phyloP scores from a whole-genome alignment of 1,140 invertebrate species.

The Homalodisca vitripennis region DNA sequence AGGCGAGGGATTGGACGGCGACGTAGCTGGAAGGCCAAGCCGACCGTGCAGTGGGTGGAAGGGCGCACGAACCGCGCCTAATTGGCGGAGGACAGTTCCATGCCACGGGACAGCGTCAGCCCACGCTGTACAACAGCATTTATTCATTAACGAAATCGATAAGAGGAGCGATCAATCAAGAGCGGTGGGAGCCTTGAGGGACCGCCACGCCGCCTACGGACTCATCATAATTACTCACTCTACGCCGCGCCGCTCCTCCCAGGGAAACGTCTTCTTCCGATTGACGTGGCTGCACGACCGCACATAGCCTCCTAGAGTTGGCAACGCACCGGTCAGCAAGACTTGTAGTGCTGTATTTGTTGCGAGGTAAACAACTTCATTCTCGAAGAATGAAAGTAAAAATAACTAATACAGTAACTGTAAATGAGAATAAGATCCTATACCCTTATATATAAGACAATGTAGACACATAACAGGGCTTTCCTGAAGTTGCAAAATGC shows the following conservation, averaged over 20 bases:
- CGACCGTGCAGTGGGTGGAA: background rate
- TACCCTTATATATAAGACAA: too few relatives aligned
- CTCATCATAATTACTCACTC: conserved; percentile 17
- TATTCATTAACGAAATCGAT: conserved; percentile 28
- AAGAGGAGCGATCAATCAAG: conserved; percentile 20
- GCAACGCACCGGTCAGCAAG: too few relatives aligned
- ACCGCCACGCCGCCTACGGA: conserved; percentile 4
- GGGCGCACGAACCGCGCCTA: background rate
- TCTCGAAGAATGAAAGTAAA: too few relatives aligned
- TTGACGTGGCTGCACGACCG: too few relatives aligned
- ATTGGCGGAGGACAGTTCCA: background rate
- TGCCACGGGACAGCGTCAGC: background rate
- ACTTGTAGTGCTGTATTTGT: too few relatives aligned
- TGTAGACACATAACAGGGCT: too few relatives aligned
- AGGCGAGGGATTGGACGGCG: too few relatives aligned
- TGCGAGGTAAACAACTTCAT: too few relatives aligned
- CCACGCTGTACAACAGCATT: conserved; percentile 22
- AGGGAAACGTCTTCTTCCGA: background rate
- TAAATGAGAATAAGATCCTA: too few relatives aligned
- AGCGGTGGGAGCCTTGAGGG: background rate
- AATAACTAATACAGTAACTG: too few relatives aligned
- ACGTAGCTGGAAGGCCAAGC: background rate
- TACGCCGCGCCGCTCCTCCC: background rate
- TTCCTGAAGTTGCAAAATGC: too few relatives aligned
- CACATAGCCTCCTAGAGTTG: too few relatives aligned